Base-by-base conservation (phyloP, 2,888 invertebrate species). In the Aporophyla lueneburgensis region DNA sequence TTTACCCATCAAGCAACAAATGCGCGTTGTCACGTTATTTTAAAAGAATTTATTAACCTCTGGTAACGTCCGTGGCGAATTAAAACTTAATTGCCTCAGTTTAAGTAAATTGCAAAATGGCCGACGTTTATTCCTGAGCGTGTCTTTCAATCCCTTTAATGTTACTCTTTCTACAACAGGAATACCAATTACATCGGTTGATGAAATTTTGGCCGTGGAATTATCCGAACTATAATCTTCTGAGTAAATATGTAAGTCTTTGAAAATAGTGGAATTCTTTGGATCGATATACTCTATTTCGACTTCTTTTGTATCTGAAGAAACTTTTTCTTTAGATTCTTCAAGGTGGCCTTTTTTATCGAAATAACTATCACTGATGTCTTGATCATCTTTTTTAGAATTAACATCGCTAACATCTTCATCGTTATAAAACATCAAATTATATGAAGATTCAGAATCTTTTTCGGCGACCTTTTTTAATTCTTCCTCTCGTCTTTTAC, bases 1-100 rank as follows among this genome's bases (percentile, higher is more conserved):
- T 27, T 33, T 54, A 40, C 24, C 21, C n/a, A 9, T 19, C 14
- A 5, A 1, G 10, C 1, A 27, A 71, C 21, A 59, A 21, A 53
- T 10, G 9, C 1, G 2, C 24, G 27, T n/a, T 27, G 2, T 14
- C 4, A 54, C 1, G 19, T 51, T 33, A 24, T 12, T 7, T n/a
- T 49, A 40, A 61, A n/a, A 69, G 3, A 63, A 54, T 71, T 24
- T 71, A 58, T 62, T 68, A 65, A 96, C 96, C 94, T 96, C 96
- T 70, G 93, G 91, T 74, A 96, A 89, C 58, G 95, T 95, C 56
- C 91, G 91, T 9, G 95, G 94, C 2, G 93, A 90, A 78, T 92
- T 93, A 88, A 96, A 96, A 87, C 89, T 92, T 58, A 95, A 83
- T 58, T 89, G 89, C 74, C 94, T 91, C 7, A 94, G 71, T 87